These are phyloP conservation scores for Trematomus bernacchii DNA, from an alignment of 2,797 vertebrate species.

Conservation along the genomic window DNA sequence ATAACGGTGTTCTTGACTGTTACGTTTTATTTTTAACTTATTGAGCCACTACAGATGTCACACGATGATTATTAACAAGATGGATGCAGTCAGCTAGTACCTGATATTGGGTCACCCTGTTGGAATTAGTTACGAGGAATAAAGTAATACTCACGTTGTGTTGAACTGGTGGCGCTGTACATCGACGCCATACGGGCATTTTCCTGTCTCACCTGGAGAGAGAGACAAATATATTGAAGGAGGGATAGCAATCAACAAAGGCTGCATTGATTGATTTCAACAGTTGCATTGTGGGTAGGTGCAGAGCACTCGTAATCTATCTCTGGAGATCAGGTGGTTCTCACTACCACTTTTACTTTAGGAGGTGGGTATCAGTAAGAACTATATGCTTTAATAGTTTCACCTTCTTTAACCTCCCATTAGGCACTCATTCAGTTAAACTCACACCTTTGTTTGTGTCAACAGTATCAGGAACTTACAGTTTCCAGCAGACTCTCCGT, in stretches of 20 bases:
- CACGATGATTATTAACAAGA: constrained; percentile 57
- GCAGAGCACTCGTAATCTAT: constrained; percentile 75
- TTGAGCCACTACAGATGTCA: constrained; percentile 58
- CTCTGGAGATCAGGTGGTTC: constrained; percentile 78
- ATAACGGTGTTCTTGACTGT: constrained; percentile 64
- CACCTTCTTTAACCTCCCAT: constrained; percentile 84
- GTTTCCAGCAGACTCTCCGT: constrained; percentile 88
- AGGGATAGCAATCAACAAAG: constrained; percentile 3
- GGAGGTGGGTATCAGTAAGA: constrained; percentile 83
- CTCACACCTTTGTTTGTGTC: not conserved
- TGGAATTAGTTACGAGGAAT: constrained; percentile 24
- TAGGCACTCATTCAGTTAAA: not conserved
- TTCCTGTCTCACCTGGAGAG: constrained; percentile 81
- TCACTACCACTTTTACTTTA: constrained; percentile 75
- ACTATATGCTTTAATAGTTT: constrained; percentile 73
- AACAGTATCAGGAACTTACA: constrained; percentile 66
- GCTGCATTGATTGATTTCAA: not conserved
- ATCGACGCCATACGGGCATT: constrained; percentile 69
- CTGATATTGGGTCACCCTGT: constrained; percentile 45
- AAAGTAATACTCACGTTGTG: constrained; percentile 78
- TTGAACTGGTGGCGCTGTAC: constrained; percentile 82
- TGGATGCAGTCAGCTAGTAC: constrained; percentile 44
- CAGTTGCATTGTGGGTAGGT: constrained; percentile 74
- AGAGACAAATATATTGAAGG: not conserved
- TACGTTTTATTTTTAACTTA: constrained; percentile 65